Percentiles rank a stretch among this genome's conserved stretches.
Conservation (phyloP, 2,888 invertebrate species). For the Camptogramma bilineatum region DNA sequence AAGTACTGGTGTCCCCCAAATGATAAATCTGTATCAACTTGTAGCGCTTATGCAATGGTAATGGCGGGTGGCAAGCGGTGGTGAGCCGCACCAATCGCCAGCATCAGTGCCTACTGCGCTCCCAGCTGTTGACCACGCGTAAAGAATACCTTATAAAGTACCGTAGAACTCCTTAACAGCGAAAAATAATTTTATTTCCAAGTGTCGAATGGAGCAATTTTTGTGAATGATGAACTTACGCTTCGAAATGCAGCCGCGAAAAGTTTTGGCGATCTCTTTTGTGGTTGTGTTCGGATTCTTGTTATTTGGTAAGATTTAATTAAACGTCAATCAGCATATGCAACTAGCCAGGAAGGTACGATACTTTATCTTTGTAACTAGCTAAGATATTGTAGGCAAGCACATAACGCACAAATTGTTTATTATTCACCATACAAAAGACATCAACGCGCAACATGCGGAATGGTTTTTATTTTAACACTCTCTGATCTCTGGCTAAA, state of each 20-base stretch:
- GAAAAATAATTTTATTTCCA: constrained; percentile 12
- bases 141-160: constrained; percentile 28
- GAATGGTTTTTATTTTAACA: background rate
- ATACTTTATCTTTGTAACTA: no score
- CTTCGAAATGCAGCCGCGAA: constrained; percentile 51
- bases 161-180: constrained; percentile 33
- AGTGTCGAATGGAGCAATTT: constrained; percentile 10
- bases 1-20: constrained; percentile 83
- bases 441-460: constrained; percentile 8
- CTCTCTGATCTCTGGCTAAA: background rate
- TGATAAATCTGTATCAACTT: constrained; percentile 81
- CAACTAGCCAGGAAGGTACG: no score
- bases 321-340: background rate
- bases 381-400: background rate
- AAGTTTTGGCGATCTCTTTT: constrained; percentile 47
- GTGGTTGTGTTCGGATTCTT: constrained; percentile 55
- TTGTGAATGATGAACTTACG: constrained; percentile 19
- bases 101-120: constrained; percentile 65
- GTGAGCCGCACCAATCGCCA: constrained; percentile 54
- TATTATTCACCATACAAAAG: background rate
- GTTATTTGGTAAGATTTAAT: constrained; percentile 53
- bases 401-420: background rate
- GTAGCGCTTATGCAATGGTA: constrained; percentile 72
- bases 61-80: constrained; percentile 30
- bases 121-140: constrained; percentile 54